Conservation (phyloP, 53 echinoderm and acorn worm species). For the Crossaster papposus region DNA sequence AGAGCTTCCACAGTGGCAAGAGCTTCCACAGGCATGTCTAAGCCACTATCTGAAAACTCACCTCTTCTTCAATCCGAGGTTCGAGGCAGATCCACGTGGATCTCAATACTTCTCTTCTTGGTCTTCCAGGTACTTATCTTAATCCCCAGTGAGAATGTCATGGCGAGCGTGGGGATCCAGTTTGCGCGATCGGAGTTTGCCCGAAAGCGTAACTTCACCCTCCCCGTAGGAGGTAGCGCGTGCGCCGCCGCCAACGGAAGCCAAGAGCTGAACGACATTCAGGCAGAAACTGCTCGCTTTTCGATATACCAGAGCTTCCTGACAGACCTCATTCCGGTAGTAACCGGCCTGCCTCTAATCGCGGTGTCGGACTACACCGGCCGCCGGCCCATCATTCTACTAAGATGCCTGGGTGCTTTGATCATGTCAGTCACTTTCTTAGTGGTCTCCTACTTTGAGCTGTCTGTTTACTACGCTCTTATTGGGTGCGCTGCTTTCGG, state of each 20-base stretch:
- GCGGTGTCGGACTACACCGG: conserved; percentile 7
- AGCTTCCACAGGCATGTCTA: background rate
- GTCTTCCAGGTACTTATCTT: conserved; percentile 28
- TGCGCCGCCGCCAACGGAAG: conserved; percentile 1
- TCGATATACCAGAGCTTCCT: background rate
- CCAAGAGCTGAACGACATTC: background rate
- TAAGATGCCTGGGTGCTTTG: background rate
- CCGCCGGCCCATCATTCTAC: background rate
- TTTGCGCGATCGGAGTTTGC: conserved; percentile 19
- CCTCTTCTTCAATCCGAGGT: background rate
- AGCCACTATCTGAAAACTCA: conserved; percentile 4
- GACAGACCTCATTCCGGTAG: background rate
- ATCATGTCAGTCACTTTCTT: background rate
- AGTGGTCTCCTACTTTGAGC: background rate
- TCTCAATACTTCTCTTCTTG: background rate
- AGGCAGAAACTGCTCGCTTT: background rate
- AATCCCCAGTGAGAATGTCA: background rate
- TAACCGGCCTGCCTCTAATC: background rate
- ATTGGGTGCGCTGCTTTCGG: background rate
- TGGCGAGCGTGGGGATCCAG: background rate
- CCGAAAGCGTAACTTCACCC: conserved; percentile 13
- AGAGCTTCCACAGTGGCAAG: no score
- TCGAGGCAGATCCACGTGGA: background rate
- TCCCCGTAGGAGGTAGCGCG: conserved; percentile 4
- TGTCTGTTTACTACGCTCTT: background rate